Conservation (phyloP, 1,140 invertebrate genomes). For the Microplitis mediator region DNA sequence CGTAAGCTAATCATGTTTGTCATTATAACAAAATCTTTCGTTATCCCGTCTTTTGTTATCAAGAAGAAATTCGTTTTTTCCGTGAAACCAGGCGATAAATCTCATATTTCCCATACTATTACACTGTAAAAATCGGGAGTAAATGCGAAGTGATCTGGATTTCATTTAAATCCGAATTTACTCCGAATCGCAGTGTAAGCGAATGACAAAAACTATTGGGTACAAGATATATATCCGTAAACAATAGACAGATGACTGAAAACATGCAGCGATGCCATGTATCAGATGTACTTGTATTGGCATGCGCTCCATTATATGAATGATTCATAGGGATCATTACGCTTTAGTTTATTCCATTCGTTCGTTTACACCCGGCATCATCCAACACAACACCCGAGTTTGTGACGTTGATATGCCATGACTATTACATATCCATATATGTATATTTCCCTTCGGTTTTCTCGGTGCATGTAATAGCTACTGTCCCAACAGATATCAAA, state of each 20-base stretch:
- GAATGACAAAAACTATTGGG: not conserved
- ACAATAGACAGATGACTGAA: slow-evolving; percentile 18
- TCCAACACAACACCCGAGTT: not conserved
- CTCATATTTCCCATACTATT: too few species aligned
- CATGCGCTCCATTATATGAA: slow-evolving; percentile 19
- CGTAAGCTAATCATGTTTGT: too few species aligned
- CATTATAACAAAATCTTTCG: too few species aligned
- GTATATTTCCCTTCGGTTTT: slow-evolving; percentile 12
- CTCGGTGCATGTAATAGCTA: too few species aligned
- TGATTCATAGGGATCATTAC: slow-evolving; percentile 50
- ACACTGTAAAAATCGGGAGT: not conserved
- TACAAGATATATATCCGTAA: slow-evolving; percentile 5
- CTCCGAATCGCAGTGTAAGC: not conserved
- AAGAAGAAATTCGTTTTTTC: too few species aligned
- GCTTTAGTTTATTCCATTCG: slow-evolving; percentile 5
- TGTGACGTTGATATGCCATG: not conserved
- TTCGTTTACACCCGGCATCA: slow-evolving; percentile 26
- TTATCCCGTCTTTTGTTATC: too few species aligned
- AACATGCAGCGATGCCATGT: not conserved
- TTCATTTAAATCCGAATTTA: too few species aligned
- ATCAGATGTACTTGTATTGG: slow-evolving; percentile 27
- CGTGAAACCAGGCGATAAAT: too few species aligned
- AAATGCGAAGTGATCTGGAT: not conserved
- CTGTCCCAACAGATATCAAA: too few species aligned
- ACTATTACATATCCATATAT: not conserved